Conservation (phyloP, 23 tunicate genomes). For the Aplidium turbinatum region DNA sequence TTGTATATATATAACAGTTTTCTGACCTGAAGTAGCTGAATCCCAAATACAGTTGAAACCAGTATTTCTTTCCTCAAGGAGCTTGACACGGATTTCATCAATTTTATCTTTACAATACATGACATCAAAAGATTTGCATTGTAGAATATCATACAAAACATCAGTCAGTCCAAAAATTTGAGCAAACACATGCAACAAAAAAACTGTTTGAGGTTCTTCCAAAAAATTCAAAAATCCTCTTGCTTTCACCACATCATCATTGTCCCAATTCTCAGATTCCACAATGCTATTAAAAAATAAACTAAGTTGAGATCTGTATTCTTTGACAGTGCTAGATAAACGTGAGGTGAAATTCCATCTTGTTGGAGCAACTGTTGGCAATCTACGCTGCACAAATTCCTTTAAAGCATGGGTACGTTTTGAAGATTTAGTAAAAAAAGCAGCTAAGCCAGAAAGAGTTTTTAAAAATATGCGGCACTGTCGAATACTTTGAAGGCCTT, state of each 20-base stretch:
- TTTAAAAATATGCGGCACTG: conserved; percentile 7
- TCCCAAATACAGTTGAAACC: no score
- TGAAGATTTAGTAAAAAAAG: neutral
- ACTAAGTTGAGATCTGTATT: neutral
- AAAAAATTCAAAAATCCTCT: neutral
- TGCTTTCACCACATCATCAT: conserved; percentile 6
- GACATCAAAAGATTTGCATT: no score
- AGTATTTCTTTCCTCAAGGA: no score
- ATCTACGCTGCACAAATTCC: neutral
- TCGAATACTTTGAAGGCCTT: neutral
- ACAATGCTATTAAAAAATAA: neutral
- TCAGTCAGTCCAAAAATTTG: neutral
- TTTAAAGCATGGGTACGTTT: conserved; percentile 2
- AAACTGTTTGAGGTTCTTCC: conserved; percentile 8
- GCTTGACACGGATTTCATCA: no score
- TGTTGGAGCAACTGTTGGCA: conserved; percentile 2
- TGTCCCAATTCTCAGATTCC: conserved; percentile 2
- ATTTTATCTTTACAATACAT: no score
- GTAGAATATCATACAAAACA: no score
- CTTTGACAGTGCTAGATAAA: conserved; percentile 9
- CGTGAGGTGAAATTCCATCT: conserved; percentile 12
- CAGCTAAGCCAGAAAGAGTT: conserved; percentile 1
- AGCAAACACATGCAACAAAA: conserved; percentile 1
- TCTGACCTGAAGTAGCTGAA: no score
- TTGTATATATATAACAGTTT: no score